Percentiles rank a stretch among this genome's conserved stretches.
Evolutionary conservation across 2,113 vertebrate genomes (phyloP).

Genomic region (Urocitellus parryii): DNA sequence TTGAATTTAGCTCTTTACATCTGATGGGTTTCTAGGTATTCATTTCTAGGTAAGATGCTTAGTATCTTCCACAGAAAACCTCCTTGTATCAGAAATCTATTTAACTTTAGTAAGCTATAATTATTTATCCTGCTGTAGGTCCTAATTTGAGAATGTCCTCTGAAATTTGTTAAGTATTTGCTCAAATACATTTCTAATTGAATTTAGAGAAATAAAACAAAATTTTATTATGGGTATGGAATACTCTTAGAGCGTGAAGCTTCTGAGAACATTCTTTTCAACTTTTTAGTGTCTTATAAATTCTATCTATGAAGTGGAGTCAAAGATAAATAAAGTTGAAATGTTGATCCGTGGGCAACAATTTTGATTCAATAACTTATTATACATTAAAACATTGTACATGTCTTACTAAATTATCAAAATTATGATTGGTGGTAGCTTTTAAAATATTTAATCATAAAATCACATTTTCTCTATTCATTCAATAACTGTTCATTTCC

Average conservation of each 20-base stretch:
- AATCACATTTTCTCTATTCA: not conserved
- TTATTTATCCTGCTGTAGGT: not conserved
- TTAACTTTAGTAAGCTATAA: not conserved
- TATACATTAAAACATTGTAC: not conserved
- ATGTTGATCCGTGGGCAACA: not conserved
- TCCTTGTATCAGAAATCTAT: not conserved
- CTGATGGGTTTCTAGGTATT: not conserved
- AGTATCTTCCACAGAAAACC: not conserved
- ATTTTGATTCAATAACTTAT: not conserved
- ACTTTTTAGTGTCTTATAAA: not conserved
- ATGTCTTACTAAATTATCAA: not conserved
- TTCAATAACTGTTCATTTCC: not conserved
- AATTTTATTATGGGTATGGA: constrained; percentile 60
- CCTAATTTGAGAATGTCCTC: not conserved
- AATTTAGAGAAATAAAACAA: constrained; percentile 27
- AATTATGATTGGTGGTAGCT: not conserved
- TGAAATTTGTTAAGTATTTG: constrained; percentile 1
- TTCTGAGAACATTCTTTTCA: not conserved
- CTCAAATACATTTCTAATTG: constrained; percentile 23
- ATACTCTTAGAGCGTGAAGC: not conserved
- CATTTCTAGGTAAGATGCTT: not conserved
- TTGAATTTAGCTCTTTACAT: not conserved
- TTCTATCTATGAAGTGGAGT: not conserved
- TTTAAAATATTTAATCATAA: not conserved
- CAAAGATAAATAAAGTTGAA: not conserved